Evolutionary conservation across 2,797 vertebrate genomes (phyloP).

Genomic region (Pseudocheirus occidentalis): DNA sequence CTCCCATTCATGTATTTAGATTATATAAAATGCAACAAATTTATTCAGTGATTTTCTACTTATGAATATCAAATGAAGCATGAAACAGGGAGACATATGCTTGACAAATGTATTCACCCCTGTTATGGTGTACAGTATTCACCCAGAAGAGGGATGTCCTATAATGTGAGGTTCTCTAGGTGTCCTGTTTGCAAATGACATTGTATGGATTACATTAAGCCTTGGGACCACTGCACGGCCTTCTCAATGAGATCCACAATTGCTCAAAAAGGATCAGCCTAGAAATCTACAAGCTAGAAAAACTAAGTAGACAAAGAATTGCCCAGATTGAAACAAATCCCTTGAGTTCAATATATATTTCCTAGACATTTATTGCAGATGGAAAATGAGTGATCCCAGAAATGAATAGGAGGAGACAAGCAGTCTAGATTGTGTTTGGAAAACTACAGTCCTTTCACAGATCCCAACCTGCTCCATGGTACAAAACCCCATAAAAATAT

Average conservation of each 20-base stretch:
- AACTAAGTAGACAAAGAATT: not conserved
- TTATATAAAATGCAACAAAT: not conserved
- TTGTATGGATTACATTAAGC: not conserved
- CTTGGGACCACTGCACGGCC: not conserved
- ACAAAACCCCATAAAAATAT: not conserved
- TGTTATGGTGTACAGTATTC: not conserved
- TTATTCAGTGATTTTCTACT: not conserved
- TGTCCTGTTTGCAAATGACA: not conserved
- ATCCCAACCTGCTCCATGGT: not conserved
- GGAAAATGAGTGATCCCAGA: not conserved
- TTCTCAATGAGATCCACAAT: not conserved
- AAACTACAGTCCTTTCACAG: not conserved
- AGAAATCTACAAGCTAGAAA: no score
- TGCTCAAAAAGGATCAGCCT: not conserved
- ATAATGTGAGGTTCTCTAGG: not conserved
- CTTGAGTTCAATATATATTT: not conserved
- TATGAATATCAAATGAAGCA: not conserved
- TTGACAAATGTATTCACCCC: not conserved
- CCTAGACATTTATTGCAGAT: not conserved
- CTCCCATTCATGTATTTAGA: no score
- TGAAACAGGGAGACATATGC: no score
- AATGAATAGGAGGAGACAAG: not conserved
- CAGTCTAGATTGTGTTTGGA: not conserved
- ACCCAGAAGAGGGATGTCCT: not conserved
- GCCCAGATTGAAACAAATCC: not conserved